Evolutionary conservation across 2,113 vertebrate species (phyloP), one percentile per base, ranked within the genome.

Genomic region (Agapornis roseicollis): DNA sequence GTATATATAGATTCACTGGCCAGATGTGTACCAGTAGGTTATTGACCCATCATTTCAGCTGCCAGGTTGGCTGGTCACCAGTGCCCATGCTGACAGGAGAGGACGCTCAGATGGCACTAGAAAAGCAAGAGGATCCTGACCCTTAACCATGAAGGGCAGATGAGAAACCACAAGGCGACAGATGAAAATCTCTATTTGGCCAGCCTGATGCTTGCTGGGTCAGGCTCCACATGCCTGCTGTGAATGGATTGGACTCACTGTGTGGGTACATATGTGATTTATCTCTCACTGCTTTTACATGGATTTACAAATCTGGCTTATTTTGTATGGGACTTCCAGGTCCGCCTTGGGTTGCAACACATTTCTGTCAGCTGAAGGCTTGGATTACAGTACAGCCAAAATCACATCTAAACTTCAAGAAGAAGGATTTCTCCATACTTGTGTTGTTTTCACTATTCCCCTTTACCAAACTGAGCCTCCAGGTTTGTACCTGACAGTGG

Each of bases 31-130:
- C 6, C 58, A 33, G 71, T n/a, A 49, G 79, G 85, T 77, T 90
- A 46, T 6, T 80, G 85, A 90, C 82, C 85, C 58, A 41, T 73
- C 41, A 41, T 58, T 79, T 31, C 66, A 52, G 49, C 88, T 95
- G 80, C 87, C 92, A 91, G 78, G 23, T 61, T 95, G 92, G 91
- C 93, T 69, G 66, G 44, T 49, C 58, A 95, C 89, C 68, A 72
- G 64, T 29, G 37, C 76, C 77, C 52, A n/a, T 0, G 1, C 70
- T 56, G 74, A 49, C 81, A 88, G 78, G 61, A 82, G 64, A 35
- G 46, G 92, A 68, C 1, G 10, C 52, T 88, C 39, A n/a, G 29
- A 19, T 25, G 5, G 87, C 46, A 33, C 70, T 49, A 53, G 44
- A 44, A 77, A 92, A 85, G 37, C 65, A 61, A 79, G 60, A 79